phyloP scores from a whole-genome alignment of 1,140 invertebrate genomes.

The Chironomus tepperi region DNA sequence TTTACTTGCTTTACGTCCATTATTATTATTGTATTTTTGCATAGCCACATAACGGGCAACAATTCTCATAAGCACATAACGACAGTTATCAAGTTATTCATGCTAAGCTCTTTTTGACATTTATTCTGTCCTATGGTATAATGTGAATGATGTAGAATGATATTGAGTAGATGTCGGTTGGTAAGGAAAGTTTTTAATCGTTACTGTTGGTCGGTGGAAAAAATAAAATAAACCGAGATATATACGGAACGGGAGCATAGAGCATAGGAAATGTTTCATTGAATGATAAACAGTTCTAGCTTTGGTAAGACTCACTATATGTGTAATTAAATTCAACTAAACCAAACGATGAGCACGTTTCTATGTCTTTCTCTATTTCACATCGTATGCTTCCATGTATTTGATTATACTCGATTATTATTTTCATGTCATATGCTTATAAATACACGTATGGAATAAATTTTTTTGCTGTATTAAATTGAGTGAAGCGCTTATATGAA shows the following conservation, averaged over 20 bases:
- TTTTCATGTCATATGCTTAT: too few species aligned
- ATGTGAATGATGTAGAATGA: too few species aligned
- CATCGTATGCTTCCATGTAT: not conserved
- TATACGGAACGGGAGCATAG: too few species aligned
- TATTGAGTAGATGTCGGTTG: too few species aligned
- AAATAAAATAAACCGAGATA: too few species aligned
- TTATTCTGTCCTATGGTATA: too few species aligned
- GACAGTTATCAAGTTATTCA: not conserved
- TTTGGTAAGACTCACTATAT: not conserved
- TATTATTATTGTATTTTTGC: not conserved
- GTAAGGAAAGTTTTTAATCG: too few species aligned
- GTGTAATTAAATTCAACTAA: constrained; percentile 2
- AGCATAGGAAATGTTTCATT: too few species aligned
- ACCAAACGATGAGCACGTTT: not conserved
- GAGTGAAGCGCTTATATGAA: too few species aligned
- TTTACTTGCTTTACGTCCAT: not conserved
- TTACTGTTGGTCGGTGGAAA: too few species aligned
- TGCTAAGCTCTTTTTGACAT: not conserved
- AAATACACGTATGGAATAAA: too few species aligned
- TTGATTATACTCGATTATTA: not conserved
- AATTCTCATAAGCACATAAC: constrained; percentile 2
- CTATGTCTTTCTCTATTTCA: not conserved
- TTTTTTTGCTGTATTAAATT: too few species aligned
- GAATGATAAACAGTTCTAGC: not conserved
- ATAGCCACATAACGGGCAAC: not conserved